Evolutionary conservation across 1,140 invertebrate genomes (phyloP).

Genomic region (Bradysia coprophila): DNA sequence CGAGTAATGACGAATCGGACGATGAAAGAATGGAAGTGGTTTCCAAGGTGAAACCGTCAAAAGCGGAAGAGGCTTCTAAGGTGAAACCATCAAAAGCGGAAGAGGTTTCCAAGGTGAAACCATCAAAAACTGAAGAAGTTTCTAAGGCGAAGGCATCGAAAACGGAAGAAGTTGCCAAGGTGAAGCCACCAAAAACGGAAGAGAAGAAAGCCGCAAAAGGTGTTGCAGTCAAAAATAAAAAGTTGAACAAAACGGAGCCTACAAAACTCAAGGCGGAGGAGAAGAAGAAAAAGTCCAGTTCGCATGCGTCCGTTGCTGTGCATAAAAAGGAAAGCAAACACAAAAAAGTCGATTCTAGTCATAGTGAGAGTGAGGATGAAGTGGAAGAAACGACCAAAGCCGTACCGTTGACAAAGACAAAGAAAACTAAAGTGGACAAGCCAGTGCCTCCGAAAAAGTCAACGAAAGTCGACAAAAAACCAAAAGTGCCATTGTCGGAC

Average conservation of each 20-base stretch:
- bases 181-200: slow-evolving; percentile 16
- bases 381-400: no score
- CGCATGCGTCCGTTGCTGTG: no score
- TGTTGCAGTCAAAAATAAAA: neutral
- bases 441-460: no score
- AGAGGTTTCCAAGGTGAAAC: slow-evolving; percentile 16
- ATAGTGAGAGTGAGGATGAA: no score
- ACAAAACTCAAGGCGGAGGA: slow-evolving; percentile 1
- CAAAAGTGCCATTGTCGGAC: no score
- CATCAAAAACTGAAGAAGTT: slow-evolving; percentile 15
- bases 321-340: no score
- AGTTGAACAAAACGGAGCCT: neutral
- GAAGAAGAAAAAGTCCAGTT: slow-evolving; percentile 1
- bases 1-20: slow-evolving; percentile 6
- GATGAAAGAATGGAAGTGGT: slow-evolving; percentile 7
- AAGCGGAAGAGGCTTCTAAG: slow-evolving; percentile 13
- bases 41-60: slow-evolving; percentile 13
- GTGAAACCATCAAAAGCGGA: slow-evolving; percentile 22
- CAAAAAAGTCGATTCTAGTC: no score
- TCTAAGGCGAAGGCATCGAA: slow-evolving; percentile 15
- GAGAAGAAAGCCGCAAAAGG: neutral
- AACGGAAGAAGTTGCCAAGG: slow-evolving; percentile 12
- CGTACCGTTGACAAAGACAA: no score
- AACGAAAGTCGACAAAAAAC: no score
- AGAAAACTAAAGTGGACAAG: no score